Percentiles rank a stretch among this genome's conserved stretches.
phyloP scores from a whole-genome alignment of 2,113 vertebrate species.

The Nothobranchius kuhntae region DNA sequence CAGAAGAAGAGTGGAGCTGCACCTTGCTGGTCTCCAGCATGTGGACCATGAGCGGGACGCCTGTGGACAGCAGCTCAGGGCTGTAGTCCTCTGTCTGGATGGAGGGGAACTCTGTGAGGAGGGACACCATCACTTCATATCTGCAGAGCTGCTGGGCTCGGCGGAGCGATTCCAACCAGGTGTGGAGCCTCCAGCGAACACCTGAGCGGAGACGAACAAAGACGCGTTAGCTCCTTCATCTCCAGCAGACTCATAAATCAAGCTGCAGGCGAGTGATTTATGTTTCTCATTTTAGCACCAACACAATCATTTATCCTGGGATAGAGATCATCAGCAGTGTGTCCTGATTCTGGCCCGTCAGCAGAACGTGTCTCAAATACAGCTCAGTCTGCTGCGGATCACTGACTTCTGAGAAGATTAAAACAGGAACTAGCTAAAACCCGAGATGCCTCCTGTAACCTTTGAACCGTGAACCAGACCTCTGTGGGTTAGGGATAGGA shows the following conservation, averaged over 20 bases:
- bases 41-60: slow-evolving; percentile 87
- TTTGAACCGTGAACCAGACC: too few species aligned
- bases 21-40: slow-evolving; percentile 90
- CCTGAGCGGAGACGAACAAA: slow-evolving; percentile 70
- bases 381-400: too few species aligned
- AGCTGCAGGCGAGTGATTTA: neutral
- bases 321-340: too few species aligned
- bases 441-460: too few species aligned
- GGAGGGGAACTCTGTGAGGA: slow-evolving; percentile 87
- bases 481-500: too few species aligned
- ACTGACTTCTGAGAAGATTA: too few species aligned
- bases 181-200: slow-evolving; percentile 92
- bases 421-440: too few species aligned
- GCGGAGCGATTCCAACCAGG: slow-evolving; percentile 88
- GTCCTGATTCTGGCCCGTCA: too few species aligned
- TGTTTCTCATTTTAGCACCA: neutral
- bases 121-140: slow-evolving; percentile 81
- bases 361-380: too few species aligned
- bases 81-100: slow-evolving; percentile 88
- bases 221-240: too few species aligned
- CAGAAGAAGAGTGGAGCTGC: neutral
- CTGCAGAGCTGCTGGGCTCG: slow-evolving; percentile 86
- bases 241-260: neutral
- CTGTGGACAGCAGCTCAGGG: slow-evolving; percentile 83
- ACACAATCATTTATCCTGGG: neutral